Percentiles rank a stretch among this genome's conserved stretches.
phyloP scores from a whole-genome alignment of 2,113 vertebrate genomes.

The Urocynchramus pylzowi region DNA sequence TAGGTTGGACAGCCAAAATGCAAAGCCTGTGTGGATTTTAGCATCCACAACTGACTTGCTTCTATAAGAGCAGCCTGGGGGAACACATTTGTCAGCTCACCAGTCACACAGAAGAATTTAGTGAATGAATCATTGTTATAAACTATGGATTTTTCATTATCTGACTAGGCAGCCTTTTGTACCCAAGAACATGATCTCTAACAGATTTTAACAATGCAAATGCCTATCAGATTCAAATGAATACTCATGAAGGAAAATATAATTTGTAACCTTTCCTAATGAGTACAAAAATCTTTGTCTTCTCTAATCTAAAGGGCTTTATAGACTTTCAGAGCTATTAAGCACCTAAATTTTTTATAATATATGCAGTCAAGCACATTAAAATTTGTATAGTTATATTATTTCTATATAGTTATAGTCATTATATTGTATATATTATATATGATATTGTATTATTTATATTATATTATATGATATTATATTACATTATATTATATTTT shows the following conservation, averaged over 20 bases:
- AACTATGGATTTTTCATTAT: not conserved
- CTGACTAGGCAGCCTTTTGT: not conserved
- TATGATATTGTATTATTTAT: not conserved
- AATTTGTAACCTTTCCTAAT: not conserved
- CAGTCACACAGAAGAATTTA: not conserved
- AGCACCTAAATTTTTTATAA: not conserved
- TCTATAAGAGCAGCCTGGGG: not conserved
- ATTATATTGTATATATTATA: not conserved
- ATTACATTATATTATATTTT: no score
- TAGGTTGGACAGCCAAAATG: not conserved
- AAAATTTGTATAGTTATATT: not conserved
- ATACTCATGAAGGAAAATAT: not conserved
- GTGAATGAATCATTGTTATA: conserved; percentile 20
- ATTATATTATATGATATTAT: not conserved
- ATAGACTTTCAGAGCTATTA: not conserved
- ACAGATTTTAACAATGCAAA: conserved; percentile 12
- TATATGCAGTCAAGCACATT: not conserved
- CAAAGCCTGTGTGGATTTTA: not conserved
- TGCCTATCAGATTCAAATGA: not conserved
- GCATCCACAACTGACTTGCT: not conserved
- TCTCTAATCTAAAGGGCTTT: conserved; percentile 13
- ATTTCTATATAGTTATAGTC: not conserved
- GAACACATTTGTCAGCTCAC: conserved; percentile 17
- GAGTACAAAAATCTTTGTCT: conserved; percentile 33
- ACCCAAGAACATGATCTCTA: not conserved